phyloP scores from a whole-genome alignment of 2,888 invertebrate species.

The Branchinecta sandiegonensis region DNA sequence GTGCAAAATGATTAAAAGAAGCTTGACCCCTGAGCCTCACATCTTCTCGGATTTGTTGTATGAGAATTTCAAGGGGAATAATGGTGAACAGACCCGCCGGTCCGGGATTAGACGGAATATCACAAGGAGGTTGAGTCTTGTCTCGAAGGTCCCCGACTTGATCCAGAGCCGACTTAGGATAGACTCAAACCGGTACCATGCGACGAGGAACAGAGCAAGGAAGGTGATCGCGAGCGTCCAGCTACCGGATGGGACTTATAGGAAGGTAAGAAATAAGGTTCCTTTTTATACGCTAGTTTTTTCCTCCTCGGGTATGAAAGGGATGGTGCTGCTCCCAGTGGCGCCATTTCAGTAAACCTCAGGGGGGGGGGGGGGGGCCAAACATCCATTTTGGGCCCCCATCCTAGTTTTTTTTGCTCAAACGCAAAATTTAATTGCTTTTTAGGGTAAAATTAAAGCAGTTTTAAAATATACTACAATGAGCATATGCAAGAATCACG shows the following conservation, averaged over 20 bases:
- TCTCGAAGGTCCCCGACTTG: not conserved
- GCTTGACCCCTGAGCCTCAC: constrained; percentile 9
- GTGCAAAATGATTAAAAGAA: not conserved
- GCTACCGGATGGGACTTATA: not conserved
- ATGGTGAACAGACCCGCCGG: not conserved
- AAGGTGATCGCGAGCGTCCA: not conserved
- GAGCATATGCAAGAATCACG: too few species aligned
- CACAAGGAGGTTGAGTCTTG: constrained; percentile 3
- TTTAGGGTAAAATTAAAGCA: too few species aligned
- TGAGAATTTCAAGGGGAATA: not conserved
- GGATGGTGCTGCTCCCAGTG: too few species aligned
- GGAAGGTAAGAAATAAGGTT: not conserved
- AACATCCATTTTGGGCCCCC: too few species aligned
- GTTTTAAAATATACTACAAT: too few species aligned
- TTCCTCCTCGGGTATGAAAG: too few species aligned
- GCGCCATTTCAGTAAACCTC: too few species aligned
- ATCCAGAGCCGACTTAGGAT: not conserved
- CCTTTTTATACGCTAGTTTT: too few species aligned
- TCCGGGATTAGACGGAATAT: not conserved
- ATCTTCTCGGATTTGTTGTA: not conserved
- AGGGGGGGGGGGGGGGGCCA: too few species aligned
- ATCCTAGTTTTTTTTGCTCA: too few species aligned
- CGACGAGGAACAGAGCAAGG: not conserved
- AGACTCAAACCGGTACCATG: not conserved
- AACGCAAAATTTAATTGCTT: too few species aligned